Percentiles rank a stretch among this genome's conserved stretches.
phyloP scores from a whole-genome alignment of 2,113 vertebrate species.

The Tenrec ecaudatus region DNA sequence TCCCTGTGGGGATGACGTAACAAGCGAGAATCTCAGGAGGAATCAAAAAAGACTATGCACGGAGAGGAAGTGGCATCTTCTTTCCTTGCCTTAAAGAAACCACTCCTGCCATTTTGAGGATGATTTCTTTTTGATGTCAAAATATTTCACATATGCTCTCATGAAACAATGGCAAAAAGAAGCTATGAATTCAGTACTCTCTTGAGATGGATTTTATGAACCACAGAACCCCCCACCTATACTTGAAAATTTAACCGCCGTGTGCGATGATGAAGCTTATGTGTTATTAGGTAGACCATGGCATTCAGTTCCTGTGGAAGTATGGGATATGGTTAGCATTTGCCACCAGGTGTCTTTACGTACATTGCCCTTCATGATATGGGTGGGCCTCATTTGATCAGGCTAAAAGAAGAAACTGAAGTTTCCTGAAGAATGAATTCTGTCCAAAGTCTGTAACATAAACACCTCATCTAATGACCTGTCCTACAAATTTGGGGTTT shows the following conservation, averaged over 20 bases:
- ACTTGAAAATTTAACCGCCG: neutral
- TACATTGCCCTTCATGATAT: neutral
- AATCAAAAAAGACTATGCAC: neutral
- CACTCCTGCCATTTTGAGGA: neutral
- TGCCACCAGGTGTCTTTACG: neutral
- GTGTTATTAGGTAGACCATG: neutral
- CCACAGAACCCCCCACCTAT: neutral
- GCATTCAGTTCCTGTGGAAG: neutral
- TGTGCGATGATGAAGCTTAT: neutral
- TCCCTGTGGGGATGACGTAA: neutral
- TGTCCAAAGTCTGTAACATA: neutral
- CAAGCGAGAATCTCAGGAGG: neutral
- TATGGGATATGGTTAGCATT: neutral
- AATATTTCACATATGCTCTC: slow-evolving; percentile 2
- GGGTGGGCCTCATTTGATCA: neutral
- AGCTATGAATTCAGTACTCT: neutral
- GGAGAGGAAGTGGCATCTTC: neutral
- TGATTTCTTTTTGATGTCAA: neutral
- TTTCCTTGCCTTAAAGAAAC: neutral
- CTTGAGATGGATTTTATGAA: neutral
- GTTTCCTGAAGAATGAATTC: neutral
- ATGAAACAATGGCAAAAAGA: neutral
- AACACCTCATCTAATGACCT: neutral
- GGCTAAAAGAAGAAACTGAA: neutral
- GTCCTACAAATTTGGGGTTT: neutral